Base-by-base conservation (phyloP, 30 jellyfish, hydroid and myxozoan genomes). In the Aurelia coerulea region DNA sequence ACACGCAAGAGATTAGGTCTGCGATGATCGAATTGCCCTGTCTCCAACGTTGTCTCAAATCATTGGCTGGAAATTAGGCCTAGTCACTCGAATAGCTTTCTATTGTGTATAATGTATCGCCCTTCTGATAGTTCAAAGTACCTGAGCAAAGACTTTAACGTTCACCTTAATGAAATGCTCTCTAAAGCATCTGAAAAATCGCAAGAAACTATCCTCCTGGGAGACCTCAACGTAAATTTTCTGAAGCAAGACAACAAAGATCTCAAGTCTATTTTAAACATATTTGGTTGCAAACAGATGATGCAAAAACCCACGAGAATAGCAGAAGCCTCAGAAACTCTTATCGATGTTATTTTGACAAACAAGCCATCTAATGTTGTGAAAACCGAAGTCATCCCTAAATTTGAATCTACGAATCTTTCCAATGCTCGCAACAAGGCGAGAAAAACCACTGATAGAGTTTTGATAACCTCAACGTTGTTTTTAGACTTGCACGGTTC, bases 41-140 rank as follows among this genome's bases (percentile, higher is more conserved):
- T 62, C 19, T 23, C 29, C 29, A 23, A 23, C 29, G 29, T 23
- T 23, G 29, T 23, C 29, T 23, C 29, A 23, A 23, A 23, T 23
- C 29, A 31, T n/a, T 81, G 95, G 97, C 60, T 90, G 31, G 95
- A 90, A 53, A 51, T 81, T 64, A 15, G 88, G 88, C 91, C 90
- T 19, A 83, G 58, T 14, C 87, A 52, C 32, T 73, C 88, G 81
- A 82, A 73, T 3, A 62, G 88, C 56, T 90, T 90, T 63, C 81
- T 83, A 49, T 65, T 90, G 86, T 34, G 97, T 9, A 73, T 83
- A 1, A 74, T 74, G 87, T 80, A 88, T 73, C 77, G 97, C 65
- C 93, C 97, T 77, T 84, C 84, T 39, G 89, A 88, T 18, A 79
- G 90, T 60, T 78, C 91, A 1, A 87, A 80, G 50, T 77, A 80